phyloP scores from a whole-genome alignment of 2,113 vertebrate species.

The Gracilinanus agilis region DNA sequence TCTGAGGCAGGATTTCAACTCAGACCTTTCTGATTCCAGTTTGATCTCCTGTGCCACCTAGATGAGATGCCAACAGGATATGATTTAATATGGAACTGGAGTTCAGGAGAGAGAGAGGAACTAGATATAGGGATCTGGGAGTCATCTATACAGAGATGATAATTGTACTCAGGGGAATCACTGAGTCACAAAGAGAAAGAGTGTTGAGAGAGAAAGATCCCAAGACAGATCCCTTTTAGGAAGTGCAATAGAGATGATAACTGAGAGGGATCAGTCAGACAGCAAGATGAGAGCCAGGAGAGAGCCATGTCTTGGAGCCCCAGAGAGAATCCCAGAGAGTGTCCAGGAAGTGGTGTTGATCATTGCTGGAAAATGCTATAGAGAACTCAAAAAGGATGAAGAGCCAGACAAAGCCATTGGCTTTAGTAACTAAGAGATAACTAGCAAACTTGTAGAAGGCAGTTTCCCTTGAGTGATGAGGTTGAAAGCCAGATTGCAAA shows the following conservation, averaged over 20 bases:
- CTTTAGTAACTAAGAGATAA: neutral
- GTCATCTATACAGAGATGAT: neutral
- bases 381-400: neutral
- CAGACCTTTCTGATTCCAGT: no score
- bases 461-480: neutral
- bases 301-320: neutral
- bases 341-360: neutral
- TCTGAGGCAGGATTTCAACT: no score
- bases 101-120: accelerated
- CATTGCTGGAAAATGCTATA: neutral
- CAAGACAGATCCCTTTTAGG: no score
- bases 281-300: neutral
- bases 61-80: neutral
- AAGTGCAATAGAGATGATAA: no score
- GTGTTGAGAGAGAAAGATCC: neutral
- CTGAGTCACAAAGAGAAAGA: no score
- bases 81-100: neutral
- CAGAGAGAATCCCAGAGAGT: neutral
- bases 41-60: no score
- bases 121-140: neutral
- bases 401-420: neutral
- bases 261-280: no score
- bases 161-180: neutral
- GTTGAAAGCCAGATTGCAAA: accelerated
- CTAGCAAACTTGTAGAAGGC: neutral